These are phyloP conservation scores for Heliconius nattereri DNA, from an alignment of 1,140 invertebrate genomes.

Conservation along the genomic window DNA sequence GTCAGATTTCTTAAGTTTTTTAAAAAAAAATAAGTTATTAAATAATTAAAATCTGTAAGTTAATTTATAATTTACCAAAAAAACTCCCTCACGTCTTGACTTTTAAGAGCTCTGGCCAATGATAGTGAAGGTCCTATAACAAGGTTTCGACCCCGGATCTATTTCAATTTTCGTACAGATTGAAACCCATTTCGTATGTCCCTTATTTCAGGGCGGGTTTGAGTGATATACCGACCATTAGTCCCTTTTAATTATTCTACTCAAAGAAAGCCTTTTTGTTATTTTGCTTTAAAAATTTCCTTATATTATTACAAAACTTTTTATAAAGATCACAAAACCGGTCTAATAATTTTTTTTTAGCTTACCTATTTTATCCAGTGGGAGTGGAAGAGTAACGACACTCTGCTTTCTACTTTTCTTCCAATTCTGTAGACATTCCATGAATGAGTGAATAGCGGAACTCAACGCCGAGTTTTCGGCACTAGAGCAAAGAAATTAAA, in stretches of 20 bases:
- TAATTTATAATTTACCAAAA: background rate
- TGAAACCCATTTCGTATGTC: slow-evolving; percentile 32
- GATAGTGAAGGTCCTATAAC: slow-evolving; percentile 26
- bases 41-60: background rate
- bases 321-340: background rate
- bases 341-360: no score
- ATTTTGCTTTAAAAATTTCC: background rate
- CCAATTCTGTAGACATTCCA: no score
- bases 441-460: no score
- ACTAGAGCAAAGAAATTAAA: no score
- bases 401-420: no score
- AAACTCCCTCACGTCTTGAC: background rate
- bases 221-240: slow-evolving; percentile 36
- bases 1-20: no score
- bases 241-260: slow-evolving; percentile 27
- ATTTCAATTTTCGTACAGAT: slow-evolving; percentile 35
- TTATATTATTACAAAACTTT: background rate
- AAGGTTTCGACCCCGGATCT: slow-evolving; percentile 30
- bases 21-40: no score
- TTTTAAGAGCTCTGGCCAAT: background rate
- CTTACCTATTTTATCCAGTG: no score
- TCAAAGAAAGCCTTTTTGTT: background rate
- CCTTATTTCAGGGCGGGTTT: slow-evolving; percentile 21
- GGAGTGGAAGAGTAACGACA: no score
- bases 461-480: no score